These are phyloP conservation scores for Drosophila mimetica DNA, from an alignment of 2,888 invertebrate genomes.

Conservation along the genomic window DNA sequence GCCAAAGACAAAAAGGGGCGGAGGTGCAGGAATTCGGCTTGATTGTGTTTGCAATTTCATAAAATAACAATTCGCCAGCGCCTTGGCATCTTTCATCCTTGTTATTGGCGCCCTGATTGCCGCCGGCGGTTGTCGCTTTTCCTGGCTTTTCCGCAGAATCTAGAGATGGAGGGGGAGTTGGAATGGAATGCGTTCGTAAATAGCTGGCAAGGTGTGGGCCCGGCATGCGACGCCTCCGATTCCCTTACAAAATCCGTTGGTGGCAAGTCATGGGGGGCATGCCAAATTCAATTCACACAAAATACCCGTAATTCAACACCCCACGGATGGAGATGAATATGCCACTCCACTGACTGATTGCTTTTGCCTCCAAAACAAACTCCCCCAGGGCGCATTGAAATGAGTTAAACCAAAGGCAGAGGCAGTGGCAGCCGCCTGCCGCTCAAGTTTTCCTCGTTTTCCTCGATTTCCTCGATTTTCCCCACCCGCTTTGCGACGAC, in stretches of 20 bases:
- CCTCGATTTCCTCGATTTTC: constrained; percentile 22
- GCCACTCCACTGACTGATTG: constrained; percentile 78
- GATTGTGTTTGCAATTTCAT: constrained; percentile 80
- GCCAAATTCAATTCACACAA: constrained; percentile 80
- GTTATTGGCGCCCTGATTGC: constrained; percentile 72
- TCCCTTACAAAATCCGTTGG: background rate
- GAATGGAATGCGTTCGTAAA: constrained; percentile 76
- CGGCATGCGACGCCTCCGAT: constrained; percentile 38
- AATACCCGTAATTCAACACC: constrained; percentile 80
- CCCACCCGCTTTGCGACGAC: background rate
- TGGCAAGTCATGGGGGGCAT: constrained; percentile 41
- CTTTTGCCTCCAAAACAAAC: constrained; percentile 63
- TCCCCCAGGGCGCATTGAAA: constrained; percentile 70
- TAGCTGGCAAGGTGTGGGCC: constrained; percentile 62
- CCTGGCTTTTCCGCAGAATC: constrained; percentile 21
- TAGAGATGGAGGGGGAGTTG: background rate
- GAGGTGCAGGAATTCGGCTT: constrained; percentile 58
- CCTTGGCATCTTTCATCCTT: constrained; percentile 46
- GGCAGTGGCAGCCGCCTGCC: no score
- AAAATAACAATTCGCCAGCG: constrained; percentile 70
- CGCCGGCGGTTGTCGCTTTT: constrained; percentile 71
- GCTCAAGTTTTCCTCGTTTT: constrained; percentile 24
- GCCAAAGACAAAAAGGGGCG: constrained; percentile 46
- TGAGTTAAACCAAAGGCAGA: constrained; percentile 67
- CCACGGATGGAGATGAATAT: constrained; percentile 54